phyloP scores from a whole-genome alignment of 2,797 vertebrate genomes.

The Intellagama lesueurii region DNA sequence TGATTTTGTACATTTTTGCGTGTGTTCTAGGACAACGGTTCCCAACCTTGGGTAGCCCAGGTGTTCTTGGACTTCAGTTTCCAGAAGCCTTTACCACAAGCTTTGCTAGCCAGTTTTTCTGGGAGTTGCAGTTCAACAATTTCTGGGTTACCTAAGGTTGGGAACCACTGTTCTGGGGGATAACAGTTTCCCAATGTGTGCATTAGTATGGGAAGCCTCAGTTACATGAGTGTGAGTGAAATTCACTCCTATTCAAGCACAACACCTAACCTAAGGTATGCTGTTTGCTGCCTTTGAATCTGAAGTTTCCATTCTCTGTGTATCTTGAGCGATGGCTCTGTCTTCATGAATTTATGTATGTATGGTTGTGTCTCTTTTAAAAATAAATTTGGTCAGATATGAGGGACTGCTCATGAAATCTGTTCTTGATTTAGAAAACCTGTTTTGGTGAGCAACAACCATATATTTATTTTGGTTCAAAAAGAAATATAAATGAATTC shows the following conservation, averaged over 20 bases:
- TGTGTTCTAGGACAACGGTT: too few relatives aligned
- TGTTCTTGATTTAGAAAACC: background rate
- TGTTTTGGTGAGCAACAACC: conserved; percentile 21
- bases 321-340: background rate
- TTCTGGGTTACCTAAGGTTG: too few relatives aligned
- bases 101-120: too few relatives aligned
- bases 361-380: background rate
- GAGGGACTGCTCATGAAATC: background rate
- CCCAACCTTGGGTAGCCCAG: too few relatives aligned
- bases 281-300: background rate
- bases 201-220: background rate
- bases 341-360: background rate
- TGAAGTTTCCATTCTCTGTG: background rate
- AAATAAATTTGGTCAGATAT: background rate
- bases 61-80: too few relatives aligned
- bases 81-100: too few relatives aligned
- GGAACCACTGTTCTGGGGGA: too few relatives aligned
- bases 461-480: conserved; percentile 4
- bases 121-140: too few relatives aligned
- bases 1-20: too few relatives aligned
- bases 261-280: too few relatives aligned
- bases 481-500: conserved; percentile 31
- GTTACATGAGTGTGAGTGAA: too few relatives aligned
- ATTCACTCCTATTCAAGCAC: too few relatives aligned
- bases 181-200: background rate